phyloP scores from a whole-genome alignment of 2,113 vertebrate species.

The Emydura subglobosa region DNA sequence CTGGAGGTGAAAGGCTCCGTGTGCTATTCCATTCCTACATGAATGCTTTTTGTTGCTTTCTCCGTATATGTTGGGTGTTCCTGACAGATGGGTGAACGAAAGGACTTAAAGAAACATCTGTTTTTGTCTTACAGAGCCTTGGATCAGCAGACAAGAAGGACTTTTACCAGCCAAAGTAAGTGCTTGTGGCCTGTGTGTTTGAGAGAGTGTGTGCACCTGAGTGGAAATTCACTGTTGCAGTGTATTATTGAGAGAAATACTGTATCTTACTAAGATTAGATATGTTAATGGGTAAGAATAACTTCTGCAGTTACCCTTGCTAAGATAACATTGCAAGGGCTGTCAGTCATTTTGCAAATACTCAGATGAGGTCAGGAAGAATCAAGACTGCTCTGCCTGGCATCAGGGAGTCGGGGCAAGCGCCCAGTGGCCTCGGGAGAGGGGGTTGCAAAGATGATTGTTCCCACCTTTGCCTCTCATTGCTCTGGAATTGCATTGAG shows the following conservation, averaged over 20 bases:
- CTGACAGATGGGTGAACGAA: neutral
- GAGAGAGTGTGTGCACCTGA: neutral
- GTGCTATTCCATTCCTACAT: neutral
- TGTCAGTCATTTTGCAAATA: slow-evolving; percentile 56
- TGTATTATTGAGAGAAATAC: neutral
- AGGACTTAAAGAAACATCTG: neutral
- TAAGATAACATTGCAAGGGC: slow-evolving; percentile 28
- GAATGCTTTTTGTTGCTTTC: neutral
- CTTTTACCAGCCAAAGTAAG: slow-evolving; percentile 86
- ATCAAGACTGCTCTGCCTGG: neutral
- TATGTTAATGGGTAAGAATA: slow-evolving; percentile 46
- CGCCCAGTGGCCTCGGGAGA: neutral
- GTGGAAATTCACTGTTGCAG: slow-evolving; percentile 49
- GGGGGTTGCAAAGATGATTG: neutral
- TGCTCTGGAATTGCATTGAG: neutral
- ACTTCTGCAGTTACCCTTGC: slow-evolving; percentile 63
- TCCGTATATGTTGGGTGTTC: neutral
- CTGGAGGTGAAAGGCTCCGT: neutral
- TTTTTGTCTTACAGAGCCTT: slow-evolving; percentile 84
- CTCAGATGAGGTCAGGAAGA: slow-evolving; percentile 6
- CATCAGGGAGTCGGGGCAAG: neutral
- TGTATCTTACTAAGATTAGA: slow-evolving; percentile 61
- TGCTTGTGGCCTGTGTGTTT: slow-evolving; percentile 43
- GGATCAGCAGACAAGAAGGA: slow-evolving; percentile 88
- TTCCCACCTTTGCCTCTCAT: slow-evolving; percentile 14